Conservation (phyloP, 2,888 invertebrate genomes). For the Pachydiplax longipennis region DNA sequence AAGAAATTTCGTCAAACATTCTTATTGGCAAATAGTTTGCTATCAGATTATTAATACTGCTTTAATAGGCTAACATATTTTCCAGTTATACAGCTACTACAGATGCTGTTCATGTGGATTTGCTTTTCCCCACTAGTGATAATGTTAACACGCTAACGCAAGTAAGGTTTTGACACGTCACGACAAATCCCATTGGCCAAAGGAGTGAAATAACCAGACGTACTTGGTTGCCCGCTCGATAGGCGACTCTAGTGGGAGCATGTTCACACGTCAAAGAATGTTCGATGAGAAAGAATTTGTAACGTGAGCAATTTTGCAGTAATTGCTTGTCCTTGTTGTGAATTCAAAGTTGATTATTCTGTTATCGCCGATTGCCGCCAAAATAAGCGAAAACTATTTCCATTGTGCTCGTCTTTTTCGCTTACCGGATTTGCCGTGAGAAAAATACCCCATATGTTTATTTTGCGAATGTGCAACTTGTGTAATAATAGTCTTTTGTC, state of each 20-base stretch:
- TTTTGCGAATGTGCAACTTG: background rate
- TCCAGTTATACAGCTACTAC: too few relatives aligned
- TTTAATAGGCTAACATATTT: too few relatives aligned
- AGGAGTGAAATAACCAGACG: background rate
- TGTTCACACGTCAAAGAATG: background rate
- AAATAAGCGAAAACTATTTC: background rate
- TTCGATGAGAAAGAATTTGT: background rate
- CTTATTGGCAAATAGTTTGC: too few relatives aligned
- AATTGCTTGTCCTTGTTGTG: background rate
- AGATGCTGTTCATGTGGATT: too few relatives aligned
- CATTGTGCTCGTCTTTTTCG: background rate
- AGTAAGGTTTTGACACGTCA: conserved; percentile 1
- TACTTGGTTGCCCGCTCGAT: conserved; percentile 16
- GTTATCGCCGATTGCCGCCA: background rate
- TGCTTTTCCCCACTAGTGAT: too few relatives aligned
- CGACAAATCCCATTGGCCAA: background rate
- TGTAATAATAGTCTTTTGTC: background rate
- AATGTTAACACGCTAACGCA: background rate
- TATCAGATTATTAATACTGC: too few relatives aligned
- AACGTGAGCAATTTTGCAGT: background rate
- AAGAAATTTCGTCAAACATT: too few relatives aligned
- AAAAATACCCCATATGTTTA: background rate
- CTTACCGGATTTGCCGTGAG: too few relatives aligned
- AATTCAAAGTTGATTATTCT: background rate
- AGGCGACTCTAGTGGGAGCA: conserved; percentile 17